Conservation (phyloP, 2,797 vertebrate genomes). For the Pitangus sulphuratus region DNA sequence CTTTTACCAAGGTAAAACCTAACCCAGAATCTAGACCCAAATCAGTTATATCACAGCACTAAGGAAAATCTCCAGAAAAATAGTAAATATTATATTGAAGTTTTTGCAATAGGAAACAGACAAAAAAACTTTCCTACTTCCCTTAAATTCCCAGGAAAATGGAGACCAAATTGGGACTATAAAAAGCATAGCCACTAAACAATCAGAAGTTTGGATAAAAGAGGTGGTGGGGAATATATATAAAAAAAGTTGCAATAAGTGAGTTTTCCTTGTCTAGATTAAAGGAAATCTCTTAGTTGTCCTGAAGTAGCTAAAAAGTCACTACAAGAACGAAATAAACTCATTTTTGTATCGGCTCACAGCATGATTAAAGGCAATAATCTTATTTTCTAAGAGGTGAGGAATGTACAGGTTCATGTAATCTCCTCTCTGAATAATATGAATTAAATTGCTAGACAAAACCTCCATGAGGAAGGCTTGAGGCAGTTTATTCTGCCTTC, state of each 20-base stretch:
- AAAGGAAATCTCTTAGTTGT: not conserved
- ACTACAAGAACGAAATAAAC: not conserved
- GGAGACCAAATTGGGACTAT: fast-evolving
- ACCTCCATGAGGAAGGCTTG: not conserved
- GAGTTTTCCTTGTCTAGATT: not conserved
- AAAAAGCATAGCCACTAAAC: not conserved
- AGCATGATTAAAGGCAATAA: not conserved
- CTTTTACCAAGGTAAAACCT: not conserved
- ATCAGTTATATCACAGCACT: not conserved
- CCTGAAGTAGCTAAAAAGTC: not conserved
- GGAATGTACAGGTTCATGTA: fast-evolving
- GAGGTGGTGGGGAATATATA: not conserved
- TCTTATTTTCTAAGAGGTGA: not conserved
- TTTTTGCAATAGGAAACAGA: not conserved
- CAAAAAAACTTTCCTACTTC: not conserved
- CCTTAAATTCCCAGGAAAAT: not conserved
- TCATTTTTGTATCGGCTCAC: not conserved
- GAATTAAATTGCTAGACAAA: not conserved
- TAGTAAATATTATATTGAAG: fast-evolving
- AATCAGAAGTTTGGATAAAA: not conserved
- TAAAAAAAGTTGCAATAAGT: not conserved
- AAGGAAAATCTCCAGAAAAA: not conserved
- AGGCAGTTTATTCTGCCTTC: not conserved
- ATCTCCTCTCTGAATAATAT: not conserved
- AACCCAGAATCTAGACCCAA: not conserved